These are phyloP conservation scores for Scaptomyza graminum DNA, from an alignment of 1,140 invertebrate genomes.

Conservation along the genomic window DNA sequence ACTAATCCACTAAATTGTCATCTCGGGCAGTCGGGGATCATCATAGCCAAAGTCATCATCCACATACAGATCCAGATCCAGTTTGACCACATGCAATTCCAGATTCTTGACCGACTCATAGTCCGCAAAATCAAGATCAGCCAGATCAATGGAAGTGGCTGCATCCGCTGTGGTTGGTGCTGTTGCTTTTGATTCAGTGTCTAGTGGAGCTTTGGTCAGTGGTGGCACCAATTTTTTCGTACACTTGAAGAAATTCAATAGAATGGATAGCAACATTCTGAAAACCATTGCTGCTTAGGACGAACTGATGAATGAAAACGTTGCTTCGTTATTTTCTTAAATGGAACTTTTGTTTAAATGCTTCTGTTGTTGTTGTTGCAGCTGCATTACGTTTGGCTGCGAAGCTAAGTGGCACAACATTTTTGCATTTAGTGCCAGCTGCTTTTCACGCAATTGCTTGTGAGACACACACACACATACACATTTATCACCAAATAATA, in stretches of 20 bases:
- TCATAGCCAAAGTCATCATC: slow-evolving; percentile 52
- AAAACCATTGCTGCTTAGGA: slow-evolving; percentile 23
- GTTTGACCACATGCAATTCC: background rate
- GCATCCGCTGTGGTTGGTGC: background rate
- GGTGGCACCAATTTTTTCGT: slow-evolving; percentile 5
- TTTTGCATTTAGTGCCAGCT: slow-evolving; percentile 14
- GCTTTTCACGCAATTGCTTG: slow-evolving; percentile 15
- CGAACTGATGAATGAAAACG: slow-evolving; percentile 9
- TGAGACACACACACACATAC: background rate
- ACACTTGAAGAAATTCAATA: slow-evolving; percentile 51
- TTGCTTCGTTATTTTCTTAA: slow-evolving; percentile 15
- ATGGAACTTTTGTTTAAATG: slow-evolving; percentile 12
- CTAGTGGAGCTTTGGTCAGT: background rate
- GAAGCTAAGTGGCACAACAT: background rate
- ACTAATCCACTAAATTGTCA: slow-evolving; percentile 44
- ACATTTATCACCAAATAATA: too few relatives aligned
- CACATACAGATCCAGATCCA: background rate
- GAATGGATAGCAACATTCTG: slow-evolving; percentile 45
- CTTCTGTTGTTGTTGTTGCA: slow-evolving; percentile 6
- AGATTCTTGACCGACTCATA: background rate
- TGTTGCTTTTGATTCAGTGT: background rate
- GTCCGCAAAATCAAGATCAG: background rate
- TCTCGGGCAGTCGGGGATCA: slow-evolving; percentile 62
- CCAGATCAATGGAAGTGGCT: background rate
- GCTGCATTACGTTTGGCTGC: slow-evolving; percentile 7